phyloP scores from a whole-genome alignment of 2,113 vertebrate species.

The Corythaixoides concolor region DNA sequence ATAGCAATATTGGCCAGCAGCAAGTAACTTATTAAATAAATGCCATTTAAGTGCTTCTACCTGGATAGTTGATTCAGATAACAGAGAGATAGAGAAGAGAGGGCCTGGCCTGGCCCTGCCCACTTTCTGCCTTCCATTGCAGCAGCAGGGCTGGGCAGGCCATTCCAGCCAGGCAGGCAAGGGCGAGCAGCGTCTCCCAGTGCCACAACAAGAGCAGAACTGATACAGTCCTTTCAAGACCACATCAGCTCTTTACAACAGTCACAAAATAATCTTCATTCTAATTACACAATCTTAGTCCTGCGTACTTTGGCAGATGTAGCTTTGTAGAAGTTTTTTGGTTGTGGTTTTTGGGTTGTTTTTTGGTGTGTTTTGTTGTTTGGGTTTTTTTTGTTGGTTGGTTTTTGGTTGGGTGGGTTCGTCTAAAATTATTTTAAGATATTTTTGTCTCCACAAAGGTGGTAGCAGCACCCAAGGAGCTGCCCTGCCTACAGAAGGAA shows the following conservation, averaged over 20 bases:
- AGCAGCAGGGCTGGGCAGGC: neutral
- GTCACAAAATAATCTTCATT: neutral
- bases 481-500: neutral
- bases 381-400: too few species aligned
- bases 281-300: neutral
- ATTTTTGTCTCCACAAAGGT: rapidly evolving
- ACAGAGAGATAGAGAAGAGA: neutral
- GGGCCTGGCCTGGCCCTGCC: neutral
- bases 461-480: neutral
- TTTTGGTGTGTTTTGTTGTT: neutral
- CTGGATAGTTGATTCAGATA: conserved; percentile 13
- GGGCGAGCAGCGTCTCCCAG: neutral
- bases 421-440: neutral
- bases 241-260: neutral
- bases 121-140: neutral
- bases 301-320: neutral
- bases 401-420: too few species aligned
- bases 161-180: neutral
- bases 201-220: neutral
- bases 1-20: conserved; percentile 67
- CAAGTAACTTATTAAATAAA: conserved; percentile 74
- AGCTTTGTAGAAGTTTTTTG: neutral
- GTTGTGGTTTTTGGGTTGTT: too few species aligned
- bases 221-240: neutral
- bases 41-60: conserved; percentile 66